Conservation (phyloP, 1,140 invertebrate species). For the Drosophila aff. region DNA sequence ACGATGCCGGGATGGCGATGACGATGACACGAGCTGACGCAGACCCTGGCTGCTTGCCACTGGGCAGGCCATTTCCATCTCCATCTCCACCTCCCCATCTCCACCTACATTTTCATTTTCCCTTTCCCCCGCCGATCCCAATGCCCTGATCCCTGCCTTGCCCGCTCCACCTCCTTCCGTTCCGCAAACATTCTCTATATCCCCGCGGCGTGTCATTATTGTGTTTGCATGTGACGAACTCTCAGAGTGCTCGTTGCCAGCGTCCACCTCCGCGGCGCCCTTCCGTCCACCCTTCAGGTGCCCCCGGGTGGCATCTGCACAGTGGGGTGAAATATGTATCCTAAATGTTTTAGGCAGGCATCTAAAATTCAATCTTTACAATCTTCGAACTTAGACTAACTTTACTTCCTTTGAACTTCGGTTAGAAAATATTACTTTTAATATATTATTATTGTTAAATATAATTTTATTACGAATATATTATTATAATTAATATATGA, state of each 20-base stretch:
- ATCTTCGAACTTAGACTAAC: not conserved
- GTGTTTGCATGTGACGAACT: constrained; percentile 73
- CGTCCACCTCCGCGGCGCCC: constrained; percentile 13
- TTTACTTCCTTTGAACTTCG: not conserved
- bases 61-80: constrained; percentile 33
- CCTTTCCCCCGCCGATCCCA: constrained; percentile 7
- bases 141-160: constrained; percentile 17
- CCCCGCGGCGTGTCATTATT: constrained; percentile 62
- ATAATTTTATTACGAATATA: too few species aligned
- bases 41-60: constrained; percentile 37
- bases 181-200: constrained; percentile 32
- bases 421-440: not conserved
- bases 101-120: constrained; percentile 5
- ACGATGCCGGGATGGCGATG: constrained; percentile 66
- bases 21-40: constrained; percentile 56
- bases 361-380: too few species aligned
- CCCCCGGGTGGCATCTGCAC: constrained; percentile 29
- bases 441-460: too few species aligned
- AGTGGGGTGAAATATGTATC: constrained; percentile 7
- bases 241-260: constrained; percentile 43
- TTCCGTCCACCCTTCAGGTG: constrained; percentile 28
- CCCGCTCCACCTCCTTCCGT: not conserved
- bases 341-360: not conserved
- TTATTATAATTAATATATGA: too few species aligned
- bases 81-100: constrained; percentile 14